Evolutionary conservation across 2,113 vertebrate genomes (phyloP), one percentile per base, ranked within the genome.

Genomic region (Anseranas semipalmata): DNA sequence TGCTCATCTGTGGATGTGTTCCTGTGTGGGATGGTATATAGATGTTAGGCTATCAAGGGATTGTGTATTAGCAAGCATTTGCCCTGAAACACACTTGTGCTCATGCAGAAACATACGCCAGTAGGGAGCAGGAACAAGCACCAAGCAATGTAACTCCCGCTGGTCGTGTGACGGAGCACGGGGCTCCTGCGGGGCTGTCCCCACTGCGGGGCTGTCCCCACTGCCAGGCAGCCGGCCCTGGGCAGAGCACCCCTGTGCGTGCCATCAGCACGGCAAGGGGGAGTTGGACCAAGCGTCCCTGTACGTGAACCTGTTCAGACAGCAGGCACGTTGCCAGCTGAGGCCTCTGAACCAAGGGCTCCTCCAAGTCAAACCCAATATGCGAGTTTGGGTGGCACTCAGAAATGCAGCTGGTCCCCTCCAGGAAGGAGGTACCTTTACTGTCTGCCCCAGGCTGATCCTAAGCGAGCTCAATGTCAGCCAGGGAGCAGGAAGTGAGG

Each of bases 231-330:
- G 60, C 60, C 41, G 10, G 28, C 53, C 16, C 53, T 30, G 16
- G 24, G 20, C 35, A 46, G 43, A 56, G 17, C 0, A 0, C 2
- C 21, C 33, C 55, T 41, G 33, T 66, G 45, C 9, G 43, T 1
- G 2, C 28, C 45, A 30, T 4, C 33, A 35, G 75, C 43, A 71
- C 0, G 0, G 43, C 33, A 22, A 68, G 27, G 32, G 48, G 32
- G 32, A n/a, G 27, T 24, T 22, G 5, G 15, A 52, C 32, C 1
- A 0, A 41, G n/a, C 14, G 39, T 59, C 43, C 58, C 19, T 5
- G 15, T 9, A 48, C 58, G 63, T 19, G 27, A 65, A 58, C 50
- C 28, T 65, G n/a, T 11, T 41, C 39, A 33, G 63, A 39, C 56
- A 58, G 56, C 63, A 43, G 55, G 32, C 43, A 4, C 37, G 12